Conservation (phyloP, 2,113 vertebrate genomes). For the Neogale vison region DNA sequence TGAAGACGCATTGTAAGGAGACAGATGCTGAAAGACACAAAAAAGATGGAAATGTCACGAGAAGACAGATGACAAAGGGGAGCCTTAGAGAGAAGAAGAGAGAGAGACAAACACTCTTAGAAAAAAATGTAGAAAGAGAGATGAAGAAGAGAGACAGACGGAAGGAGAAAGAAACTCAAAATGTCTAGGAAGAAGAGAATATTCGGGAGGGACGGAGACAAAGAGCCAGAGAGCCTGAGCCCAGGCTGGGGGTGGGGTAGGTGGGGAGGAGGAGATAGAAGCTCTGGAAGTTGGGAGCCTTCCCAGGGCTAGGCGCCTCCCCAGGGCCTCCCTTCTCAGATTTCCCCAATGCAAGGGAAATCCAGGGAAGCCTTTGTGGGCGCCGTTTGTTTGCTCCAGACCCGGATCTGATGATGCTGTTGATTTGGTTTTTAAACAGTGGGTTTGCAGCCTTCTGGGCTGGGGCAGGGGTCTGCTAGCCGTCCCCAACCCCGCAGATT, state of each 20-base stretch:
- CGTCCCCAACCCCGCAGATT: constrained; percentile 74
- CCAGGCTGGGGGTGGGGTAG: neutral
- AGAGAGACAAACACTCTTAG: neutral
- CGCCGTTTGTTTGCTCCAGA: constrained; percentile 70
- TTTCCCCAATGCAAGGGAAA: constrained; percentile 67
- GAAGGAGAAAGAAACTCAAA: neutral
- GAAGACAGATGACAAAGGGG: neutral
- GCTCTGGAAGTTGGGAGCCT: constrained; percentile 30
- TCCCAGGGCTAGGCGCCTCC: constrained; percentile 43
- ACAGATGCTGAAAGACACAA: neutral
- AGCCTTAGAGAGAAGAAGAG: neutral
- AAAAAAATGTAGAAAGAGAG: neutral
- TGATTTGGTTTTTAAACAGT: constrained; percentile 78
- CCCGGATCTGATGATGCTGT: constrained; percentile 69
- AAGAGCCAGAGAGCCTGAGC: neutral
- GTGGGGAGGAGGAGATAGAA: neutral
- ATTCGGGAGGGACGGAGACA: neutral
- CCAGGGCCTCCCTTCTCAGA: constrained; percentile 68
- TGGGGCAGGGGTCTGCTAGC: constrained; percentile 70
- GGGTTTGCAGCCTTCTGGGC: constrained; percentile 69
- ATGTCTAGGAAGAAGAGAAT: neutral
- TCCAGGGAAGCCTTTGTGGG: constrained; percentile 73
- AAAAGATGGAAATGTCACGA: neutral
- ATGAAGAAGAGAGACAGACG: neutral
- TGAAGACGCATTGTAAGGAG: neutral